Evolutionary conservation across 2,888 invertebrate genomes (phyloP).

Genomic region (Amphimallon solstitiale): DNA sequence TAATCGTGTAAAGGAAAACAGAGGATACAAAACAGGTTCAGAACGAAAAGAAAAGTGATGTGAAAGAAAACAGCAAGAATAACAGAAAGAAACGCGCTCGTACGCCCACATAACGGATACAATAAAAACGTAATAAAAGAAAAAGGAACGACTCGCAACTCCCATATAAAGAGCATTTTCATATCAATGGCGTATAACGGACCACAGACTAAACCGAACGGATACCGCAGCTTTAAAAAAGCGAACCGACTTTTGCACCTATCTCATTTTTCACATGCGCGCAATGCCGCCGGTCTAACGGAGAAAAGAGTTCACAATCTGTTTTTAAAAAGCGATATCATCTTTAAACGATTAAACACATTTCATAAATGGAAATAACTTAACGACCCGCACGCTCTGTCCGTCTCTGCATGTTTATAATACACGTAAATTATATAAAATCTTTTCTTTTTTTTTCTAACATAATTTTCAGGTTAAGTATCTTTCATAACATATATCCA

Average conservation of each 20-base stretch:
- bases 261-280: conserved; percentile 56
- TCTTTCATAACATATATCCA: neutral
- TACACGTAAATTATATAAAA: neutral
- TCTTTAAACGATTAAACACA: conserved; percentile 57
- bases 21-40: conserved; percentile 3
- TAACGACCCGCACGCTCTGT: conserved; percentile 31
- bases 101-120: conserved; percentile 31
- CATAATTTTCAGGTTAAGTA: neutral
- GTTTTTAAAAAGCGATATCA: conserved; percentile 57
- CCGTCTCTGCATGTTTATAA: conserved; percentile 30
- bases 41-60: conserved; percentile 11
- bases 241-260: conserved; percentile 53
- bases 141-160: conserved; percentile 39
- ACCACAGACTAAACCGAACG: conserved; percentile 55
- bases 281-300: conserved; percentile 30
- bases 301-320: conserved; percentile 49
- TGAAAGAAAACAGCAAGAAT: conserved; percentile 38
- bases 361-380: conserved; percentile 47
- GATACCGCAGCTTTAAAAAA: conserved; percentile 61
- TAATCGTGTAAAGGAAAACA: neutral
- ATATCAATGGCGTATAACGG: conserved; percentile 55
- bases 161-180: conserved; percentile 51
- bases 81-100: conserved; percentile 12
- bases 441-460: neutral
- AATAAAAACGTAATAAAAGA: conserved; percentile 38